A percentile compares a stretch with the other conserved stretches of the same genome.
These are phyloP conservation scores for Pseudococcus viburni DNA, from an alignment of 2,888 invertebrate species.

Conservation along the genomic window DNA sequence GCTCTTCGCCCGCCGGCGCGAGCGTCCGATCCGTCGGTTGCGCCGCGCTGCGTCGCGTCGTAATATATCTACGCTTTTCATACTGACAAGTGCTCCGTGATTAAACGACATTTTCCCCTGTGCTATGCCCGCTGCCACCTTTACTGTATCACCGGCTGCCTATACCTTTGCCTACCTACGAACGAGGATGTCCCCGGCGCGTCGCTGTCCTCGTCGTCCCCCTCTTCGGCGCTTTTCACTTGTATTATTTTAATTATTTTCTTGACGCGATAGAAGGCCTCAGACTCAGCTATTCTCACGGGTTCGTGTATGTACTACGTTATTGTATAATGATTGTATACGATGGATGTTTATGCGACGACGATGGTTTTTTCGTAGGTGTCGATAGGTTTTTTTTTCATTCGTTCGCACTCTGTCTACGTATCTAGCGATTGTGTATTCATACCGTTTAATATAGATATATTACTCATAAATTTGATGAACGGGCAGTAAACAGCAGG, in stretches of 20 bases:
- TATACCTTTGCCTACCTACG: background rate
- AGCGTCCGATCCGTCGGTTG: background rate
- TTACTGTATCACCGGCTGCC: background rate
- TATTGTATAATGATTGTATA: too few relatives aligned
- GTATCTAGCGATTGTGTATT: too few relatives aligned
- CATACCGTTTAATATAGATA: too few relatives aligned
- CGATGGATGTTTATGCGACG: too few relatives aligned
- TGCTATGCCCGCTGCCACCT: background rate
- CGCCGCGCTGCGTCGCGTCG: background rate
- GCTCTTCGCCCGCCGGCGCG: constrained; percentile 17
- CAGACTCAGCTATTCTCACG: too few relatives aligned
- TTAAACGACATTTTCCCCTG: constrained; percentile 64
- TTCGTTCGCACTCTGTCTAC: too few relatives aligned
- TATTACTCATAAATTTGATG: too few relatives aligned
- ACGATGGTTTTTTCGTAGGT: too few relatives aligned
- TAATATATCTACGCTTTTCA: constrained; percentile 49
- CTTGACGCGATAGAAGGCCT: too few relatives aligned
- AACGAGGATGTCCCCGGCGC: background rate
- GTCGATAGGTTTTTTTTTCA: too few relatives aligned
- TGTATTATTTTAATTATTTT: constrained; percentile 12
- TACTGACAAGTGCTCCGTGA: constrained; percentile 64
- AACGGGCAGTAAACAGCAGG: too few relatives aligned
- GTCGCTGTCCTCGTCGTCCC: background rate
- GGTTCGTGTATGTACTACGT: too few relatives aligned
- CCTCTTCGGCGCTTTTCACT: constrained; percentile 54